These are phyloP conservation scores for Cephonodes hylas DNA, from an alignment of 2,888 invertebrate species.

Conservation along the genomic window DNA sequence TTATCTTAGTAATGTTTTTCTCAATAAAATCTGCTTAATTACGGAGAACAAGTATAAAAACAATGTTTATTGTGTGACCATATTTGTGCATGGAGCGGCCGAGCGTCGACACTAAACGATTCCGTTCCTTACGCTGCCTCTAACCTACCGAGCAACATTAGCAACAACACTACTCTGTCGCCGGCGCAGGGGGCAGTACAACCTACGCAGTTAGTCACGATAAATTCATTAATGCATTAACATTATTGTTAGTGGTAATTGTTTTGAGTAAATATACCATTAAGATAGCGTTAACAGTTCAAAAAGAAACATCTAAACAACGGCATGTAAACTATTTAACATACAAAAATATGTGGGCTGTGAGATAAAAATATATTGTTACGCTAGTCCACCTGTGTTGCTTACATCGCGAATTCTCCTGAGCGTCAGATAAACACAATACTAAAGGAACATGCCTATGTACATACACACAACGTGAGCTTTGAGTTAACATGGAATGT, in stretches of 20 bases:
- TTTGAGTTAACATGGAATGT: constrained; percentile 8
- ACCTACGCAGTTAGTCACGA: not conserved
- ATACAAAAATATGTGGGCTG: constrained; percentile 6
- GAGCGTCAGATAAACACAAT: not conserved
- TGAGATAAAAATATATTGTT: constrained; percentile 3
- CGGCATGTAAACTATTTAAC: not conserved
- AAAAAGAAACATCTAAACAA: not conserved
- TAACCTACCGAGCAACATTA: no score
- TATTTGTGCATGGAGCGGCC: constrained; percentile 66
- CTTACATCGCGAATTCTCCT: not conserved
- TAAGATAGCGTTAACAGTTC: not conserved
- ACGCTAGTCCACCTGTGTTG: not conserved
- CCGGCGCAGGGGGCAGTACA: not conserved
- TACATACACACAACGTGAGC: constrained; percentile 2
- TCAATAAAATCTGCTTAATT: constrained; percentile 10
- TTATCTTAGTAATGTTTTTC: not conserved
- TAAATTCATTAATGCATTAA: constrained; percentile 1
- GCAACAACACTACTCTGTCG: not conserved
- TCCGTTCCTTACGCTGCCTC: no score
- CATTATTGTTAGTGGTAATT: not conserved
- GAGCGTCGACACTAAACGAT: constrained; percentile 41
- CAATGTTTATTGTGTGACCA: constrained; percentile 39
- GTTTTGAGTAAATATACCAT: not conserved
- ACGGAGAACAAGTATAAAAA: constrained; percentile 7
- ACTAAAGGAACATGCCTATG: not conserved